These are phyloP conservation scores for Malaclemys terrapin DNA, from an alignment of 2,113 vertebrate species.

Conservation along the genomic window DNA sequence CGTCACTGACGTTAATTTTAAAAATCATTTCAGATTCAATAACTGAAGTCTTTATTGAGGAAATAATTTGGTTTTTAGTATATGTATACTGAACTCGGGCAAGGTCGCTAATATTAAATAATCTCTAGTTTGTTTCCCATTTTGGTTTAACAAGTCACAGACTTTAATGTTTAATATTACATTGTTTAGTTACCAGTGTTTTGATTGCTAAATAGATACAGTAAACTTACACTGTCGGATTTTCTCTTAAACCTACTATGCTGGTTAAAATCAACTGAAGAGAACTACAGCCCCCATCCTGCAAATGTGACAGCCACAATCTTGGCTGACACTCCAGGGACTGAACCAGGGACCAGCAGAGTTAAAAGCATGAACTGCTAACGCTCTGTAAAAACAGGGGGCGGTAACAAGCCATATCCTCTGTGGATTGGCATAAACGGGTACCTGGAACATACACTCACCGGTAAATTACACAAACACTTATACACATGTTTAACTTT, in stretches of 20 bases:
- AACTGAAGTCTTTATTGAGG: background rate
- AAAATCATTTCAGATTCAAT: background rate
- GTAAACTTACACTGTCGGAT: background rate
- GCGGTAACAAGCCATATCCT: background rate
- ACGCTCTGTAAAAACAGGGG: background rate
- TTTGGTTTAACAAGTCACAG: background rate
- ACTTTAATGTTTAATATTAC: background rate
- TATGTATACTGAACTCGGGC: background rate
- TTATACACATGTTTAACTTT: too few relatives aligned
- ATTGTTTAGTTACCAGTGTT: background rate
- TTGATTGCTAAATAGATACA: background rate
- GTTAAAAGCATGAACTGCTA: background rate
- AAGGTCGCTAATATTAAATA: background rate
- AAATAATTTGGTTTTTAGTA: background rate
- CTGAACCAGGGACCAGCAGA: background rate
- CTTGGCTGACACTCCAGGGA: too few relatives aligned
- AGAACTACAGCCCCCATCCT: background rate
- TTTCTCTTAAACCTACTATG: background rate
- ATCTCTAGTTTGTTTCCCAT: background rate
- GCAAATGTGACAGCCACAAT: too few relatives aligned
- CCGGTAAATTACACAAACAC: background rate
- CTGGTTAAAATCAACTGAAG: background rate
- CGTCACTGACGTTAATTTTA: background rate
- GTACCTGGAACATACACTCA: background rate
- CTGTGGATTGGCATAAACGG: background rate